These are phyloP conservation scores for Apotomis turbidana DNA, from an alignment of 2,888 invertebrate species.

Conservation along the genomic window DNA sequence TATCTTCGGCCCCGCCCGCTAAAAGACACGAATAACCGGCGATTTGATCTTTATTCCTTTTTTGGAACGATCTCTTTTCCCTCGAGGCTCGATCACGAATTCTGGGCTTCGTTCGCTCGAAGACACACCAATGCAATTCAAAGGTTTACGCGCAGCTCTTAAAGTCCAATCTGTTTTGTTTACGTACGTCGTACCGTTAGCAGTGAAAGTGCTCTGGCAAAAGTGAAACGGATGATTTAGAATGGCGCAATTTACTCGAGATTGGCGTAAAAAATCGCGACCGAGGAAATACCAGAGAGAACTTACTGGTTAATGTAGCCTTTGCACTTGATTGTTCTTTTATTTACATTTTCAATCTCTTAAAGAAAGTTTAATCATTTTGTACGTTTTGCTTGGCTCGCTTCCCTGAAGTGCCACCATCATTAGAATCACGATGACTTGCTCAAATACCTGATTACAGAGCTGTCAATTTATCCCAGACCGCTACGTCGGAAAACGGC, in stretches of 20 bases:
- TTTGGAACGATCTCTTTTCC: conserved; percentile 49
- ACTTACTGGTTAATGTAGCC: conserved; percentile 26
- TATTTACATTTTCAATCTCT: conserved; percentile 19
- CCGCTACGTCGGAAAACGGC: conserved; percentile 38
- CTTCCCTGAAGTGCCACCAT: conserved; percentile 16
- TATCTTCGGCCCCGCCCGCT: conserved; percentile 51
- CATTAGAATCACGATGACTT: conserved; percentile 36
- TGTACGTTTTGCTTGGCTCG: conserved; percentile 26
- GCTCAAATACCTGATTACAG: conserved; percentile 32
- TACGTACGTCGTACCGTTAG: conserved; percentile 66
- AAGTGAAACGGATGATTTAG: conserved; percentile 78
- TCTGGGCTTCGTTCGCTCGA: conserved; percentile 43
- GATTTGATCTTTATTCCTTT: conserved; percentile 50
- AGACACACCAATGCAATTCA: conserved; percentile 5
- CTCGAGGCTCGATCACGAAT: conserved; percentile 44
- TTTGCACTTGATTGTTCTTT: conserved; percentile 20
- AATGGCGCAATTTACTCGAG: conserved; percentile 69
- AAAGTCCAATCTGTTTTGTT: conserved; percentile 57
- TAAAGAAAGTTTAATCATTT: conserved; percentile 26
- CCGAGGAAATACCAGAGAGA: conserved; percentile 64
- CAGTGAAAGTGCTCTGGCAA: conserved; percentile 79
- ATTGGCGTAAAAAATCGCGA: conserved; percentile 70
- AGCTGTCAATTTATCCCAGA: conserved; percentile 30
- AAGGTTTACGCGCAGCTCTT: conserved; percentile 42
- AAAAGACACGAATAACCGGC: conserved; percentile 29